Evolutionary conservation across 2,113 vertebrate species (phyloP), one percentile per base, ranked within the genome.

Genomic region (Copsychus sechellarum): DNA sequence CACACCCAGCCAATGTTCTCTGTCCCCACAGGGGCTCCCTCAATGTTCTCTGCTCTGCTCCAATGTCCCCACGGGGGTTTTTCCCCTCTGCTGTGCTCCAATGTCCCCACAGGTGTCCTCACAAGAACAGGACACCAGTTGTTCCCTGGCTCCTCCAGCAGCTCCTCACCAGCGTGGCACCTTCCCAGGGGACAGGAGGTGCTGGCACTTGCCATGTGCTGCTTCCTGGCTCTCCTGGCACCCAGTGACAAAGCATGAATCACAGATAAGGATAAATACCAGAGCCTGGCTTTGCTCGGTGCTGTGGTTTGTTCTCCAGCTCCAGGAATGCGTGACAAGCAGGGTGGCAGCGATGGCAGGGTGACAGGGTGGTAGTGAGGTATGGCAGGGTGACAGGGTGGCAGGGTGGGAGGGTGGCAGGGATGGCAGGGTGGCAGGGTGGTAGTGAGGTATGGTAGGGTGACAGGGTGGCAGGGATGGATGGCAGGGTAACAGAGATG

Each of bases 131-230:
- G 3, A 16, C 4, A 1, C 40, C 5, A 12, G 14, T 25, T 51
- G 58, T 6, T 36, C 51, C 90, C 2, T 9, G 54, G 26, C 57
- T 64, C 58, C 71, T 56, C 61, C 33, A 48, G n/a, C 62, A 76
- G 77, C 69, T 88, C 38, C 1, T 40, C 16, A 17, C 8, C 91
- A 11, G 3, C 3, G 11, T 0, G 45, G 62, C 48, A 71, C 56
- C 78, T 40, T 40, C 8, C 33, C 28, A 50, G 5, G 12, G 78
- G 14, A 25, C 22, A 3, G 0, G 3, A 14, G 40, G 22, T 0
- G 0, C 0, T 28, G 38, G 67, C 15, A 50, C 50, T 57, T 24
- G 45, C 72, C 54, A 23, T 2, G 8, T 11, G 47, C 36, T 40
- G 47, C 53, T 33, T 42, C 34, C 61, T 25, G 43, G 31, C 42